Percentiles rank a stretch among this genome's conserved stretches.
These are phyloP conservation scores for Phrynocephalus forsythii DNA, from an alignment of 2,797 vertebrate species.

Conservation along the genomic window DNA sequence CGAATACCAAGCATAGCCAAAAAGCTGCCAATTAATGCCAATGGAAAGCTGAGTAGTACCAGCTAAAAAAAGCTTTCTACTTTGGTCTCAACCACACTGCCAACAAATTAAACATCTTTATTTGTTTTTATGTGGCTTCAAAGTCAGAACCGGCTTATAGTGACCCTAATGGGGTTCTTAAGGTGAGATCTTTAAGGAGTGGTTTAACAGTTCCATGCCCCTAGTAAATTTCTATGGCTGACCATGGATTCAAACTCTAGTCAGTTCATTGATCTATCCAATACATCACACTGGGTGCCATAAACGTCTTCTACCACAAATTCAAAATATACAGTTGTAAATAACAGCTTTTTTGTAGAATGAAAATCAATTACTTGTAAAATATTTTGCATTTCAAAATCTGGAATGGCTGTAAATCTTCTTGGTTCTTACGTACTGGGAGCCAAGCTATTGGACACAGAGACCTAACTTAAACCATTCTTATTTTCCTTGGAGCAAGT, in stretches of 20 bases:
- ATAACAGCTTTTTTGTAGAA: constrained; percentile 28
- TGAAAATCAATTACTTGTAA: not conserved
- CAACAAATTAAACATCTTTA: constrained; percentile 25
- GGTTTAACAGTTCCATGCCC: no score
- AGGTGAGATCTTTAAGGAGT: no score
- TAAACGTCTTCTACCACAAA: not conserved
- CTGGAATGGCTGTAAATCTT: constrained; percentile 40
- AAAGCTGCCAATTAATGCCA: constrained; percentile 19
- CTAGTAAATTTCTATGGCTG: no score
- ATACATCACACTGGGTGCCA: no score
- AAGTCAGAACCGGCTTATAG: no score
- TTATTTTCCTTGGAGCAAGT: not conserved
- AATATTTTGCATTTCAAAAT: constrained; percentile 12
- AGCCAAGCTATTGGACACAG: not conserved
- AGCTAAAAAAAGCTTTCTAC: constrained; percentile 39
- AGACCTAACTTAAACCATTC: not conserved
- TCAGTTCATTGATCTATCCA: no score
- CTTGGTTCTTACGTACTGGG: not conserved
- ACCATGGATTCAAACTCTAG: no score
- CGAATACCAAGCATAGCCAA: constrained; percentile 24
- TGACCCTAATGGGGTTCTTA: no score
- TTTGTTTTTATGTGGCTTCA: no score
- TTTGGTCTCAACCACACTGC: constrained; percentile 48
- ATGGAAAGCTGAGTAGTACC: constrained; percentile 54
- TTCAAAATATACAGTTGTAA: not conserved